Percentiles rank a stretch among this genome's conserved stretches.
phyloP scores from a whole-genome alignment of 2,797 vertebrate genomes.

The Sciurus carolinensis region DNA sequence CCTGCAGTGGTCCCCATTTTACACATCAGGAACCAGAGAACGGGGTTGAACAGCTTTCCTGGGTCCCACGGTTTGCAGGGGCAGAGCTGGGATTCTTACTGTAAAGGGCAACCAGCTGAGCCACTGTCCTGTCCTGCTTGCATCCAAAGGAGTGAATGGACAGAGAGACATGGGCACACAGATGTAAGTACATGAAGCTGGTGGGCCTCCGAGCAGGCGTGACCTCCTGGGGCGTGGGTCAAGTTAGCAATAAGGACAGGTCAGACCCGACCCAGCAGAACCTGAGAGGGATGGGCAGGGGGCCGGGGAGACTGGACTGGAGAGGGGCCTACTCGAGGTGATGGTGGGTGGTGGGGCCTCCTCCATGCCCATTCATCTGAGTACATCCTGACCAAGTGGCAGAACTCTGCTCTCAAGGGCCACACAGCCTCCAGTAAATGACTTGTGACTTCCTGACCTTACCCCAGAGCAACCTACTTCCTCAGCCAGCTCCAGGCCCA shows the following conservation, averaged over 20 bases:
- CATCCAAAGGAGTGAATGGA: neutral
- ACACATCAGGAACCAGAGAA: neutral
- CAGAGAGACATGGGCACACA: neutral
- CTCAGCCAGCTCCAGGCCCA: neutral
- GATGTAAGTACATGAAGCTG: neutral
- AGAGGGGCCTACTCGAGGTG: neutral
- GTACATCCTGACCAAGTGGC: neutral
- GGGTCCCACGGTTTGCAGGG: neutral
- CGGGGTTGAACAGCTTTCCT: neutral
- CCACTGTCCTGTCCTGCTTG: neutral
- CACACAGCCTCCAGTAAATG: neutral
- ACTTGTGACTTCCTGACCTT: neutral
- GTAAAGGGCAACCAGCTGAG: neutral
- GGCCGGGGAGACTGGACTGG: neutral
- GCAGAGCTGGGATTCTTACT: constrained; percentile 9
- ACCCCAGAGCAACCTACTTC: neutral
- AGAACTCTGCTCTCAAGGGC: neutral
- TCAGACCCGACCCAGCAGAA: neutral
- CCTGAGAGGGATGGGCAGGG: neutral
- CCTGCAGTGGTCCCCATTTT: neutral
- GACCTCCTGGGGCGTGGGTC: neutral
- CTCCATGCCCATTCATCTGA: neutral
- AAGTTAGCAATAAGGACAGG: neutral
- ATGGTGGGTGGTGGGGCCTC: neutral
- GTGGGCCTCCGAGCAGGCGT: neutral